Evolutionary conservation across 2,113 vertebrate genomes (phyloP).

Genomic region (Laterallus jamaicensis): DNA sequence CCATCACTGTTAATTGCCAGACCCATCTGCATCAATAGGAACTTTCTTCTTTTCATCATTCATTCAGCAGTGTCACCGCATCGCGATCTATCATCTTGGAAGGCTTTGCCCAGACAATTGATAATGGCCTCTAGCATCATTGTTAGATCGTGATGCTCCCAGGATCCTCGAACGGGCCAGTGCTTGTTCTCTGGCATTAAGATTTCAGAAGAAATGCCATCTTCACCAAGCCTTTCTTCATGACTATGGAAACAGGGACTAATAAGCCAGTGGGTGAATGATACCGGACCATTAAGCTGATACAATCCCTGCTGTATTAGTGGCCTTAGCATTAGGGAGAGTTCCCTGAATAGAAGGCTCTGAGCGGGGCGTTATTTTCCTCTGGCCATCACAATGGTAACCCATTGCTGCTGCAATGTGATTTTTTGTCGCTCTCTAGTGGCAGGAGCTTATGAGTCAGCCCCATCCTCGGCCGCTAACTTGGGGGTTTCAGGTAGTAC

Average conservation of each 20-base stretch:
- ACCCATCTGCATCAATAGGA: constrained; percentile 31
- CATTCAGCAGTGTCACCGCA: constrained; percentile 44
- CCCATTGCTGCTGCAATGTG: constrained; percentile 28
- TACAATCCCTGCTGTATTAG: background rate
- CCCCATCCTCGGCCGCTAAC: background rate
- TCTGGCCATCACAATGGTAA: background rate
- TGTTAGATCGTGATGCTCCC: constrained; percentile 7
- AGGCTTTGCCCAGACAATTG: constrained; percentile 52
- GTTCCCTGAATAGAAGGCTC: background rate
- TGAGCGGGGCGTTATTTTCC: background rate
- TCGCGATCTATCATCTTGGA: constrained; percentile 16
- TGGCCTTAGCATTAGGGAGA: background rate
- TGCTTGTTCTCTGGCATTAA: background rate
- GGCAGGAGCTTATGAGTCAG: constrained; percentile 18
- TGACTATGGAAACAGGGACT: background rate
- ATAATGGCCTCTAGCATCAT: constrained; percentile 29
- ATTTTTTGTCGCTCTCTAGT: constrained; percentile 68
- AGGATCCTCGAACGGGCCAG: background rate
- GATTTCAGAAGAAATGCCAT: background rate
- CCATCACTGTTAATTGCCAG: constrained; percentile 64
- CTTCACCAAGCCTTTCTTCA: background rate
- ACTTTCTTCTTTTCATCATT: constrained; percentile 62
- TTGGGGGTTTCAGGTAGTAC: background rate
- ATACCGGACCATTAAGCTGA: background rate
- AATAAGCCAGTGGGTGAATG: constrained; percentile 24